phyloP scores from a whole-genome alignment of 2,113 vertebrate species.

The Erythrocebus patas region DNA sequence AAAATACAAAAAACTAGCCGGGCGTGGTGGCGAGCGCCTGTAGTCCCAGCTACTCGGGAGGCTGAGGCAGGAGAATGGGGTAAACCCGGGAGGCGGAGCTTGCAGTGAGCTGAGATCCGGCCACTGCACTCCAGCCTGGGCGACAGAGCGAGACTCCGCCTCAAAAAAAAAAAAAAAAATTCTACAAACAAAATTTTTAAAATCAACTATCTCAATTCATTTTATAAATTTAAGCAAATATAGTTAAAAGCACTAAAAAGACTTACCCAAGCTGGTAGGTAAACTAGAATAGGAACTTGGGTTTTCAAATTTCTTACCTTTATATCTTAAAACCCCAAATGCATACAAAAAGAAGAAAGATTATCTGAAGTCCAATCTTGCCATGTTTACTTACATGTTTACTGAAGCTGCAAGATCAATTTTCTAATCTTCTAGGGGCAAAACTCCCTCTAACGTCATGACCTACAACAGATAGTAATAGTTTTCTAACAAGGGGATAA shows the following conservation, averaged over 20 bases:
- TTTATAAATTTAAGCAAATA: constrained; percentile 7
- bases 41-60: too few species aligned
- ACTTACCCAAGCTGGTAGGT: background rate
- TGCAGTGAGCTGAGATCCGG: too few species aligned
- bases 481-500: background rate
- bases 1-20: too few species aligned
- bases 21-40: too few species aligned
- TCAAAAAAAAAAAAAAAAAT: too few species aligned
- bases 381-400: background rate
- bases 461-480: background rate
- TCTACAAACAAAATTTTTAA: background rate
- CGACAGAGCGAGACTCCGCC: too few species aligned
- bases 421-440: background rate
- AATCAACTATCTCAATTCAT: background rate
- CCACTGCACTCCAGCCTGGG: too few species aligned
- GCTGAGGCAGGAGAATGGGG: too few species aligned
- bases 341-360: background rate
- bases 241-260: background rate
- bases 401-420: background rate
- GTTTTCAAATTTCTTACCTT: background rate
- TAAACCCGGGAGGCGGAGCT: too few species aligned
- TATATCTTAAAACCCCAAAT: background rate
- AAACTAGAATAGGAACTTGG: background rate
- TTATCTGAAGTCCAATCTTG: background rate
- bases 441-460: background rate